Percentiles rank a stretch among this genome's conserved stretches.
Evolutionary conservation across 1,140 invertebrate genomes (phyloP).

Genomic region (Heliconius himera): DNA sequence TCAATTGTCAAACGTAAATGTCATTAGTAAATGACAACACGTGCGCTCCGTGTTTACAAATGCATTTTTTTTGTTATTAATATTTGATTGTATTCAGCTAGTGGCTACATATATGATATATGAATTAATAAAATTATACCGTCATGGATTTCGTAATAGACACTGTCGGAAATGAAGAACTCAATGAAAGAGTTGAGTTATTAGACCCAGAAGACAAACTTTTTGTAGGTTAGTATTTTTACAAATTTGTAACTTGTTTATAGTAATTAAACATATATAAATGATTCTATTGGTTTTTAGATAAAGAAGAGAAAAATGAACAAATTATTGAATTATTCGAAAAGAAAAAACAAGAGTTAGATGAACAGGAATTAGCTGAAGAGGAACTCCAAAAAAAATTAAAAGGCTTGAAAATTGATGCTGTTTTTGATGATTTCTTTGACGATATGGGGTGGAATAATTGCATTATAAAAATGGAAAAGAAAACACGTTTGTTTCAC

Average conservation of each 20-base stretch:
- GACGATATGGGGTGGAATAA: slow-evolving; percentile 66
- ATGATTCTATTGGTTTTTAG: slow-evolving; percentile 41
- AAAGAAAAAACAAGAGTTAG: slow-evolving; percentile 68
- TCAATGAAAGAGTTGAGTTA: slow-evolving; percentile 60
- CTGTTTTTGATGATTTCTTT: slow-evolving; percentile 67
- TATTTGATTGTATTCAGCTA: neutral
- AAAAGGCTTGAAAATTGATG: slow-evolving; percentile 63
- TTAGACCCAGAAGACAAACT: slow-evolving; percentile 56
- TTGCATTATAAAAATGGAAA: slow-evolving; percentile 48
- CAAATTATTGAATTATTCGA: slow-evolving; percentile 62
- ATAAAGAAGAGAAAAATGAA: slow-evolving; percentile 56
- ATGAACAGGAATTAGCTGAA: slow-evolving; percentile 48
- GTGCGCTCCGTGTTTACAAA: neutral
- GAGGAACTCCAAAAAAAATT: slow-evolving; percentile 64
- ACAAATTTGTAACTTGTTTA: neutral
- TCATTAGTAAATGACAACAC: neutral
- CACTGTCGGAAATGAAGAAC: slow-evolving; percentile 62
- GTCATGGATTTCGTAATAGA: slow-evolving; percentile 73
- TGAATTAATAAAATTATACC: neutral
- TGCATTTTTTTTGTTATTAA: neutral
- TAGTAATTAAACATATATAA: neutral
- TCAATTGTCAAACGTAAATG: neutral
- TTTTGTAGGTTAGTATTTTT: slow-evolving; percentile 66
- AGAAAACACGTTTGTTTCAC: slow-evolving; percentile 58
- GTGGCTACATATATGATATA: neutral